phyloP scores from a whole-genome alignment of 2,888 invertebrate genomes.

The Carterocephalus palaemon region DNA sequence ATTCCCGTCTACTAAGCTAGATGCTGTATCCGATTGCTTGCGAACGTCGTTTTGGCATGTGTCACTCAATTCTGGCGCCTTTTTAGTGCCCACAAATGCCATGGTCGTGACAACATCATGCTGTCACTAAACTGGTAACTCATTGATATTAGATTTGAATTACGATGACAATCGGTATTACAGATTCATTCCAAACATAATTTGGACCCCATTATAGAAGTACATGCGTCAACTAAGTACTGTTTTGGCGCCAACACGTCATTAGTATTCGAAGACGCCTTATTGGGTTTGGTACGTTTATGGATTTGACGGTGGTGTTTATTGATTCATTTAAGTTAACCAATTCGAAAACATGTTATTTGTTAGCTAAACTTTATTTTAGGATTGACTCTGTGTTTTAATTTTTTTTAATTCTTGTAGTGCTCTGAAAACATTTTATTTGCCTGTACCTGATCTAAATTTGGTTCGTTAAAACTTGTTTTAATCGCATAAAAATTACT shows the following conservation, averaged over 20 bases:
- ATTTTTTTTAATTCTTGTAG: too few species aligned
- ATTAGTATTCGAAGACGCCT: slow-evolving; percentile 34
- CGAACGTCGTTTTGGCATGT: slow-evolving; percentile 41
- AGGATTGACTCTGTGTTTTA: too few species aligned
- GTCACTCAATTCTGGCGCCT: slow-evolving; percentile 60
- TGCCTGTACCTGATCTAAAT: too few species aligned
- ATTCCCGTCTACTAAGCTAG: slow-evolving; percentile 73
- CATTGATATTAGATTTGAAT: slow-evolving; percentile 7
- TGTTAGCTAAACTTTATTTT: too few species aligned
- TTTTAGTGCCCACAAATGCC: slow-evolving; percentile 38
- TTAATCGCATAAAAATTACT: too few species aligned
- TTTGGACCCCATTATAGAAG: slow-evolving; percentile 10
- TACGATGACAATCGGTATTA: slow-evolving; percentile 9
- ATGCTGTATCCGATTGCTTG: slow-evolving; percentile 60
- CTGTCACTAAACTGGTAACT: slow-evolving; percentile 1
- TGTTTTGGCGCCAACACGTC: slow-evolving; percentile 26
- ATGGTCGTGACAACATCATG: not conserved
- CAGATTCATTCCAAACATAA: slow-evolving; percentile 14
- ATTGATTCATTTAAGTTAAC: slow-evolving; percentile 31
- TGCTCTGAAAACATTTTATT: too few species aligned
- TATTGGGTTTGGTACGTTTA: slow-evolving; percentile 44
- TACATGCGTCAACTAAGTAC: slow-evolving; percentile 15
- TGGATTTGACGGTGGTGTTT: slow-evolving; percentile 40
- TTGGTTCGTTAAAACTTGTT: too few species aligned
- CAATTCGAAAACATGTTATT: too few species aligned